Conservation (phyloP, 2,888 invertebrate genomes). For the Nipponacmea schrenckii region DNA sequence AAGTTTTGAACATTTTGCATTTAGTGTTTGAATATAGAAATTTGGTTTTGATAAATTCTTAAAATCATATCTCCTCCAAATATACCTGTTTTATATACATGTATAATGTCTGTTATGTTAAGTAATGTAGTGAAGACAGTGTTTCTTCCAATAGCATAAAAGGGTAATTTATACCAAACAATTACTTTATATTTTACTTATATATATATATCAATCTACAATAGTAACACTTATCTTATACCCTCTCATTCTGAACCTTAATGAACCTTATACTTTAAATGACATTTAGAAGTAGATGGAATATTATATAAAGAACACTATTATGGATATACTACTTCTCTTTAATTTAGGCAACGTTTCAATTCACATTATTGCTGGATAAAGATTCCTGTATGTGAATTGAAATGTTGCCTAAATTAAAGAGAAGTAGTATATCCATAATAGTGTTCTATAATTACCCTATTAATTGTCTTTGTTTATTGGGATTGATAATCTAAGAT, state of each 20-base stretch:
- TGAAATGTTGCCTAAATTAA: no score
- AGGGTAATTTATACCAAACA: slow-evolving; percentile 7
- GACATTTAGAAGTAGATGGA: no score
- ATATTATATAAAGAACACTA: no score
- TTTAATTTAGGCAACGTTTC: no score
- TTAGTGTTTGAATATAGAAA: slow-evolving; percentile 20
- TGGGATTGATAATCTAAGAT: no score
- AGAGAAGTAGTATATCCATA: no score
- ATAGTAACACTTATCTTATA: slow-evolving; percentile 11
- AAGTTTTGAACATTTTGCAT: slow-evolving; percentile 33
- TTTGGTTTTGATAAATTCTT: slow-evolving; percentile 13
- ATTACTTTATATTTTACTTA: slow-evolving; percentile 11
- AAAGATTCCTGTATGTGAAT: no score
- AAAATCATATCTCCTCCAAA: slow-evolving; percentile 6
- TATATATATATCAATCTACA: slow-evolving; percentile 13
- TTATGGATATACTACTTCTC: no score
- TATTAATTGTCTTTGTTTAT: no score
- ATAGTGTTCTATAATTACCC: no score
- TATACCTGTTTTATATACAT: slow-evolving; percentile 9
- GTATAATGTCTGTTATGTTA: slow-evolving; percentile 11
- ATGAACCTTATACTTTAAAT: no score
- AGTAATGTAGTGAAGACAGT: slow-evolving; percentile 9
- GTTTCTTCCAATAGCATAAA: not conserved
- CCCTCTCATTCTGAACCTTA: not conserved
- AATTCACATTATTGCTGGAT: no score